Evolutionary conservation across 2,113 vertebrate species (phyloP).

Genomic region (Archilochus colubris): DNA sequence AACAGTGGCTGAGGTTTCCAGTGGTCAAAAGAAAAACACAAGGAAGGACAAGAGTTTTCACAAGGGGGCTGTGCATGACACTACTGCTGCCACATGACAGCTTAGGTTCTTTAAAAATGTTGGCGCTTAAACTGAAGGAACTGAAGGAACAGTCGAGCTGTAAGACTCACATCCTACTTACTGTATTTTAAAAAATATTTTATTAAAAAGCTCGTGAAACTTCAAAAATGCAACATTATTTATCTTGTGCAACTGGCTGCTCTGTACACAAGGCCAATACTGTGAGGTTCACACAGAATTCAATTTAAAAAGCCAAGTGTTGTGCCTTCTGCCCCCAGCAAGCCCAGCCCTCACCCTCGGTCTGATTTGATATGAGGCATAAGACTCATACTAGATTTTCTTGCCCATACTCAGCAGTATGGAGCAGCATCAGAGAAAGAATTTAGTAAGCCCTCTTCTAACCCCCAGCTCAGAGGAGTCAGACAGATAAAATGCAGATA

Average conservation of each 20-base stretch:
- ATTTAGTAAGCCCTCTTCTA: not conserved
- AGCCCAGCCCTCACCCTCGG: not conserved
- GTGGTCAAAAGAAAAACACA: slow-evolving; percentile 39
- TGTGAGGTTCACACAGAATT: not conserved
- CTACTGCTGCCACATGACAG: not conserved
- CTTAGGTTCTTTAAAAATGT: not conserved
- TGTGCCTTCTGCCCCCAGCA: not conserved
- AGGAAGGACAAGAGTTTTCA: not conserved
- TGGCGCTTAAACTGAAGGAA: not conserved
- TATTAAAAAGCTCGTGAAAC: not conserved
- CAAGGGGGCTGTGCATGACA: not conserved
- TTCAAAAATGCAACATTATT: not conserved
- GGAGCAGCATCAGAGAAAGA: not conserved
- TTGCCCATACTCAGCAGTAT: not conserved
- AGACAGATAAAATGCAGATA: not conserved
- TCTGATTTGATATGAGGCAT: not conserved
- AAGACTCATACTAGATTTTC: not conserved
- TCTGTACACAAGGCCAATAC: not conserved
- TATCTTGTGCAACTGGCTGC: not conserved
- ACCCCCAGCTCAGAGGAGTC: not conserved
- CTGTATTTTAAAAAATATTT: not conserved
- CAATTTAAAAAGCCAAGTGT: not conserved
- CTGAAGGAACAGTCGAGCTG: not conserved
- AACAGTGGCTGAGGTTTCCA: slow-evolving; percentile 14
- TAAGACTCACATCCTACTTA: not conserved